Evolutionary conservation across 2,888 invertebrate genomes (phyloP).

Genomic region (Thymelicus lineola): DNA sequence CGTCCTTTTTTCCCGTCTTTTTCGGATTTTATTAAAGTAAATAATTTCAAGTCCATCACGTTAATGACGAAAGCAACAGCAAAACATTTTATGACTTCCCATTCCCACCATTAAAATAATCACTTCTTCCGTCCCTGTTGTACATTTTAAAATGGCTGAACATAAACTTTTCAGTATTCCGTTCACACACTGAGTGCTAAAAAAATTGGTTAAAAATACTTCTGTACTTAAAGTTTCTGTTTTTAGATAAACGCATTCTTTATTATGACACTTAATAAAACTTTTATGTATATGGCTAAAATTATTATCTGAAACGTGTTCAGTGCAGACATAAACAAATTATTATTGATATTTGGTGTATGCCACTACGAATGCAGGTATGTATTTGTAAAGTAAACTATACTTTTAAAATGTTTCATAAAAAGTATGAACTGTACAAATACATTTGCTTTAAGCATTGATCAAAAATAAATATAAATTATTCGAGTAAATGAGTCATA

Average conservation of each 20-base stretch:
- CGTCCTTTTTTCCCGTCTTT: slow-evolving; percentile 9
- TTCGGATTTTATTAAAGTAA: slow-evolving; percentile 54
- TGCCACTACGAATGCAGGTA: no score
- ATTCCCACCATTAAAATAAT: slow-evolving; percentile 80
- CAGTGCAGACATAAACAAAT: no score
- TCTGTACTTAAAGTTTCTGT: neutral
- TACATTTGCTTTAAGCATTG: neutral
- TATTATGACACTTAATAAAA: no score
- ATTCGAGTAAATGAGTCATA: slow-evolving; percentile 9
- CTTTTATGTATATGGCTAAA: no score
- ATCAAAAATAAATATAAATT: slow-evolving; percentile 1
- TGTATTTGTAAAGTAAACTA: no score
- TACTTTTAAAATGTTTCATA: no score
- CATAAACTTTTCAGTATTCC: slow-evolving; percentile 42
- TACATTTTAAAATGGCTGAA: slow-evolving; percentile 60
- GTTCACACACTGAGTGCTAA: slow-evolving; percentile 40
- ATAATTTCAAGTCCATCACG: slow-evolving; percentile 68
- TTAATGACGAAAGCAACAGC: slow-evolving; percentile 71
- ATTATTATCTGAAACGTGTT: no score
- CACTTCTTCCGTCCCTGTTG: slow-evolving; percentile 67
- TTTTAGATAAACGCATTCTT: no score
- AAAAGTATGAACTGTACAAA: no score
- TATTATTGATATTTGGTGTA: no score
- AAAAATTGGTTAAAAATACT: slow-evolving; percentile 31
- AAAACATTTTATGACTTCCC: slow-evolving; percentile 67